These are phyloP conservation scores for Axinella damicornis DNA, from an alignment of 37 sponge, comb jelly and placozoan species.

Conservation along the genomic window DNA sequence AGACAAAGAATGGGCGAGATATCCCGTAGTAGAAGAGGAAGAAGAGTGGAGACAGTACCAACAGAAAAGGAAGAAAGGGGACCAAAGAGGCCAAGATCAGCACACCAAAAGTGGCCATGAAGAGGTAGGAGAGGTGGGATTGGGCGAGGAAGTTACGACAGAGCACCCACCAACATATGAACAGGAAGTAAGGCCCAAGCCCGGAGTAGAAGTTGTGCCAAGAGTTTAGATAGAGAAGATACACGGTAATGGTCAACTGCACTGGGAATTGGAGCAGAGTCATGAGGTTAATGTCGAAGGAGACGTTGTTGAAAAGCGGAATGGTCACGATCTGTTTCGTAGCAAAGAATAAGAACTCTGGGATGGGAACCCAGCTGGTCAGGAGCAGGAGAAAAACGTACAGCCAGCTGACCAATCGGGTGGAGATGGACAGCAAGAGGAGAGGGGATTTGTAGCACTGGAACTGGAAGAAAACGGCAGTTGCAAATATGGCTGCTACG, in stretches of 20 bases:
- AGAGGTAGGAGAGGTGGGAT: background rate
- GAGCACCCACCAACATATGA: slow-evolving; percentile 45
- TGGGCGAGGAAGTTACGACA: slow-evolving; percentile 23
- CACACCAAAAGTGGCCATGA: background rate
- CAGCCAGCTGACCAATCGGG: slow-evolving; percentile 8
- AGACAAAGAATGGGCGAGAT: slow-evolving; percentile 27
- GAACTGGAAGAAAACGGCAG: slow-evolving; percentile 44
- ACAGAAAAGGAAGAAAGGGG: slow-evolving; percentile 44
- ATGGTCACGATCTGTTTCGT: background rate
- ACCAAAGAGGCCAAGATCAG: background rate
- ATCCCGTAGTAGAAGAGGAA: slow-evolving; percentile 45
- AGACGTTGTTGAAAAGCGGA: slow-evolving; percentile 8
- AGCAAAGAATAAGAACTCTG: slow-evolving; percentile 23
- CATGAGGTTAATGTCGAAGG: slow-evolving; percentile 28
- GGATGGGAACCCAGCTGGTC: background rate
- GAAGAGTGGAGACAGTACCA: slow-evolving; percentile 29
- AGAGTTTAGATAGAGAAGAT: background rate
- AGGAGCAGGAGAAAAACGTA: slow-evolving; percentile 13
- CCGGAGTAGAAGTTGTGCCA: slow-evolving; percentile 42
- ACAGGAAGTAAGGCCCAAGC: slow-evolving; percentile 59
- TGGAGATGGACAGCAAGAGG: background rate
- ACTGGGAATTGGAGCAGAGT: slow-evolving; percentile 36
- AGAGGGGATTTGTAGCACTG: slow-evolving; percentile 33
- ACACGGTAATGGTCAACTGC: slow-evolving; percentile 1
- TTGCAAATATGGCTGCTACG: background rate